These are phyloP conservation scores for Alethe diademata DNA, from an alignment of 2,113 vertebrate species.

Conservation along the genomic window DNA sequence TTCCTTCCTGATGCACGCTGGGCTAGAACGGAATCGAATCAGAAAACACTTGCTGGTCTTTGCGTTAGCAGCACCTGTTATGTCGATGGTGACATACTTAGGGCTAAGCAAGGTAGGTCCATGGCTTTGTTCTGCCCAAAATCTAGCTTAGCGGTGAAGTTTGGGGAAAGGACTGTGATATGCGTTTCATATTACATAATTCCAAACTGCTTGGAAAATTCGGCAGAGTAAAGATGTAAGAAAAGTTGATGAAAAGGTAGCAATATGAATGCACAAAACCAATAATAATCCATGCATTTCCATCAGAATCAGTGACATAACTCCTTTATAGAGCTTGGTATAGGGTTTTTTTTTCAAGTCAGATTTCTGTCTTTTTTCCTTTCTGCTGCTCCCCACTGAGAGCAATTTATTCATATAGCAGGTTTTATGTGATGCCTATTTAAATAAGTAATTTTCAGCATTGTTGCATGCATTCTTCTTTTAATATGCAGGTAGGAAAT, in stretches of 20 bases:
- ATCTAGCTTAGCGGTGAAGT: neutral
- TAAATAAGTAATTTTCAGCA: neutral
- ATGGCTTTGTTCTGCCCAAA: neutral
- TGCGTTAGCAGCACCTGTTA: slow-evolving; percentile 89
- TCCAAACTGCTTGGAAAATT: neutral
- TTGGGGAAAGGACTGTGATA: neutral
- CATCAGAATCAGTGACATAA: neutral
- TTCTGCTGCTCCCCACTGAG: neutral
- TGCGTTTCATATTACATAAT: neutral
- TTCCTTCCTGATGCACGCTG: slow-evolving; percentile 97
- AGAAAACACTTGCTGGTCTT: slow-evolving; percentile 96
- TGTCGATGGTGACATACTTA: slow-evolving; percentile 93
- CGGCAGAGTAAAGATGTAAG: neutral
- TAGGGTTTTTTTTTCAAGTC: neutral
- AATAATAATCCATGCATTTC: neutral
- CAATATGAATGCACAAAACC: neutral
- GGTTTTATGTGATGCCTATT: neutral
- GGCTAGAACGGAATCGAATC: slow-evolving; percentile 96
- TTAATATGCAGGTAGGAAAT: neutral
- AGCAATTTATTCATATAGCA: neutral
- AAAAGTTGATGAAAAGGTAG: neutral
- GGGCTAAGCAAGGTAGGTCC: slow-evolving; percentile 91
- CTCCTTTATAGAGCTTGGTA: neutral
- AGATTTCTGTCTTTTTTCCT: neutral
- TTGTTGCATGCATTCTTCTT: neutral